A percentile compares a stretch with the other conserved stretches of the same genome.
phyloP scores from a whole-genome alignment of 2,888 invertebrate genomes.

The Sarcophaga caerulescens region DNA sequence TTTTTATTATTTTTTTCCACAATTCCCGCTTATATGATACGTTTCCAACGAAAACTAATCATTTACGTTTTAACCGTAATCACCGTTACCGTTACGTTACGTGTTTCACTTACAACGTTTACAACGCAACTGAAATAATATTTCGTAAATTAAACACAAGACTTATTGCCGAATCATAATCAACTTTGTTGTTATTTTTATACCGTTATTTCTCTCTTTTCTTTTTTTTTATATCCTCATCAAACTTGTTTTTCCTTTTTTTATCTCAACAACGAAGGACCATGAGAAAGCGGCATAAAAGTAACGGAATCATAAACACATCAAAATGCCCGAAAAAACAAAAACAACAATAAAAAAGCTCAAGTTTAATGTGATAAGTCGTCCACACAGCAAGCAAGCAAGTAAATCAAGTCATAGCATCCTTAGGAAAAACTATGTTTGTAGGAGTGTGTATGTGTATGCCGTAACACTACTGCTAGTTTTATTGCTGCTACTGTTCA shows the following conservation, averaged over 20 bases:
- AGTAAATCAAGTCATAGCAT: background rate
- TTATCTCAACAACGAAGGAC: background rate
- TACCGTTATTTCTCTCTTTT: too few relatives aligned
- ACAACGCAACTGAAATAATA: constrained; percentile 29
- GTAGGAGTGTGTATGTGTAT: background rate
- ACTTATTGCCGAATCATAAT: constrained; percentile 1
- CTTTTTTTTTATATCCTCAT: too few relatives aligned
- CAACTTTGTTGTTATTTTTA: constrained; percentile 1
- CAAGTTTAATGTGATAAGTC: constrained; percentile 1
- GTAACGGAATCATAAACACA: background rate
- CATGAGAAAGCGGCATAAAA: constrained; percentile 5
- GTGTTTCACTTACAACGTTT: constrained; percentile 38
- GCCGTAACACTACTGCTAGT: background rate
- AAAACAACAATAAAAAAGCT: background rate
- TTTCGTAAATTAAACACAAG: background rate
- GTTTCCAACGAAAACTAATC: background rate
- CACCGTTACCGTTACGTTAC: background rate
- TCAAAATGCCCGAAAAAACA: background rate
- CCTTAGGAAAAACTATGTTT: background rate
- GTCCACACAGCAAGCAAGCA: background rate
- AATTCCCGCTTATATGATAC: background rate
- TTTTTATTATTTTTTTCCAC: constrained; percentile 11
- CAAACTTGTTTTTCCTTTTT: background rate
- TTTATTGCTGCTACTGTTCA: background rate
- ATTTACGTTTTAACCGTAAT: background rate